These are phyloP conservation scores for Trachelipus rathkii DNA, from an alignment of 1,140 invertebrate genomes.

Conservation along the genomic window DNA sequence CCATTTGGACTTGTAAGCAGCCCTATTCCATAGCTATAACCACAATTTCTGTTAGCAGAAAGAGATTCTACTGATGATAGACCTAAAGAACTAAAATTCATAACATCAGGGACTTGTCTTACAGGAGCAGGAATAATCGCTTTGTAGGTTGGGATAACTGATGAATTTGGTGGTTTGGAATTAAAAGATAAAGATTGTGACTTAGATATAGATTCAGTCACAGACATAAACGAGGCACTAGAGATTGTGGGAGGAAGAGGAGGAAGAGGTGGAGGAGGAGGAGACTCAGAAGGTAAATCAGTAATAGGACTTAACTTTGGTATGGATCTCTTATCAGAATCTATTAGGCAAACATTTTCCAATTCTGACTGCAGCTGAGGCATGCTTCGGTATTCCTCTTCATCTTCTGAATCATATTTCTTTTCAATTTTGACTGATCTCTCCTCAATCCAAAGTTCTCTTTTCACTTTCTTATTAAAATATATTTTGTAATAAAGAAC, in stretches of 20 bases:
- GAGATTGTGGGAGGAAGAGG: background rate
- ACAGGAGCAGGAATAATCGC: background rate
- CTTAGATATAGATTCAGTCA: background rate
- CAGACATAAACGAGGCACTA: background rate
- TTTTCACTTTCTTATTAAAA: background rate
- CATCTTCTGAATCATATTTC: background rate
- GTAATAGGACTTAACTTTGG: background rate
- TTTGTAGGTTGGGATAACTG: background rate
- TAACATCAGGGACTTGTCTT: background rate
- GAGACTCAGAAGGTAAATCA: background rate
- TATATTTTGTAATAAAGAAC: constrained; percentile 4
- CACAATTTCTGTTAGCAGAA: background rate
- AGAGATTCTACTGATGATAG: background rate
- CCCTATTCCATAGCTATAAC: background rate
- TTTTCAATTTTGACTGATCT: background rate
- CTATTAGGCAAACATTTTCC: background rate
- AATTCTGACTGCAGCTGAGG: background rate
- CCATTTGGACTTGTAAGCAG: background rate
- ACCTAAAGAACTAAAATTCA: constrained; percentile 8
- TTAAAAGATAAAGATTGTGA: background rate
- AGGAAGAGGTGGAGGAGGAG: background rate
- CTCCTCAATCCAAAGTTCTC: background rate
- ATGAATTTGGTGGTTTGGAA: background rate
- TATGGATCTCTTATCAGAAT: background rate
- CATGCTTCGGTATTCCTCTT: background rate